Base-by-base conservation (phyloP, 2,797 vertebrate species). In the Sebastes hubbsi region DNA sequence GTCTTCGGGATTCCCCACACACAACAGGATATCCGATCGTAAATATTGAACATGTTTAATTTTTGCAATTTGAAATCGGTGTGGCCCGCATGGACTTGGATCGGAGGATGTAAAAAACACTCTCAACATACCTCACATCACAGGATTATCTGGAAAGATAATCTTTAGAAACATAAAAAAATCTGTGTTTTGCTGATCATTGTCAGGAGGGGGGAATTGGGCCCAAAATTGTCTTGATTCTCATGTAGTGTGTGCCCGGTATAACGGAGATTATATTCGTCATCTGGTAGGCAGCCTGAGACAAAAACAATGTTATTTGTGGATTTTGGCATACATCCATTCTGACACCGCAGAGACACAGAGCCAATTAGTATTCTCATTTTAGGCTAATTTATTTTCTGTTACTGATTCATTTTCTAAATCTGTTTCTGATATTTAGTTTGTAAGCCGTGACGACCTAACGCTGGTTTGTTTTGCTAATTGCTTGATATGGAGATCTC, bases 321-420 rank as follows among this genome's bases (percentile, higher is more conserved):
- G 60, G 54, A 66, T 83, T 76, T 62, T 74, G 82, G 79, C 74
- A 34, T 6, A 1, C 25, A 49, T 82, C 69, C 63, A 52, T 27
- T 60, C 7, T 6, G 10, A 72, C 42, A 78, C 80, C 27, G 55
- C 38, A 22, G 67, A 80, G 74, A 75, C 24, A 66, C 27, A 42
- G 49, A 61, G 60, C 34, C 49, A 54, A 56, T 86, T 77, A 73
- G 20, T 72, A 42, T 78, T 78, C 75, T 81, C 61, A 52, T 81
- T 84, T 74, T 60, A 69, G 9, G 55, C 32, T 61, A 64, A 82
- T 82, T 80, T 81, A 78, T 77, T 82, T 67, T 73, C 46, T 72
- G 56, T 65, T 22, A 54, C 24, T 54, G 62, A 78, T 75, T 81
- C 22, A 72, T 77, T 81, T 80, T 77, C 62, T 77, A 77, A 85